A percentile compares a stretch with the other conserved stretches of the same genome.
These are phyloP conservation scores for Bombyx mori DNA, from an alignment of 1,140 invertebrate genomes.

Conservation along the genomic window DNA sequence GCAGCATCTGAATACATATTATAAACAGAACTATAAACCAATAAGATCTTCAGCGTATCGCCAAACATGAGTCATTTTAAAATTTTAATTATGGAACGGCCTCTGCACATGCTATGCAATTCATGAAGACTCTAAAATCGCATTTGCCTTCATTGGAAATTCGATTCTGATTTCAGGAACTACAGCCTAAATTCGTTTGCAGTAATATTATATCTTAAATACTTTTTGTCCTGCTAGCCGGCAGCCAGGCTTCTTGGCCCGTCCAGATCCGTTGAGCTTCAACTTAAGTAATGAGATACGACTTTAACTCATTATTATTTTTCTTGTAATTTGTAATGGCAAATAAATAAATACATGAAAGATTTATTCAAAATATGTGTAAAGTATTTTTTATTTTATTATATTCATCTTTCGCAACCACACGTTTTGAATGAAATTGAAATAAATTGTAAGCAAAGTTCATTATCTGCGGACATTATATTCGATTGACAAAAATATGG, in stretches of 20 bases:
- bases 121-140: conserved; percentile 12
- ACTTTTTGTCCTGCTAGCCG: conserved; percentile 13
- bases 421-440: too few relatives aligned
- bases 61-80: conserved; percentile 51
- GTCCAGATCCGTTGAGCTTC: conserved; percentile 53
- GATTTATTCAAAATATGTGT: conserved; percentile 21
- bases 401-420: too few relatives aligned
- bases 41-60: conserved; percentile 48
- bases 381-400: too few relatives aligned
- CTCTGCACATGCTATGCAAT: conserved; percentile 19
- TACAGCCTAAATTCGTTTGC: too few relatives aligned
- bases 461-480: too few relatives aligned
- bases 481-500: too few relatives aligned
- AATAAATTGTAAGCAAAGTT: too few relatives aligned
- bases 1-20: too few relatives aligned
- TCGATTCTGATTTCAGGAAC: background rate
- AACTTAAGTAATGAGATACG: conserved; percentile 64
- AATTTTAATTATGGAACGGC: conserved; percentile 65
- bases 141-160: background rate
- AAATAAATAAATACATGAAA: conserved; percentile 33
- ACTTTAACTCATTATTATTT: conserved; percentile 60
- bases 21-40: too few relatives aligned
- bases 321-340: conserved; percentile 41
- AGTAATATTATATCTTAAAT: too few relatives aligned
- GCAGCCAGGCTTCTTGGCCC: conserved; percentile 40